Percentiles rank a stretch among this genome's conserved stretches.
Conservation (phyloP, 2,888 invertebrate genomes). For the Dicranocentrus wangi region DNA sequence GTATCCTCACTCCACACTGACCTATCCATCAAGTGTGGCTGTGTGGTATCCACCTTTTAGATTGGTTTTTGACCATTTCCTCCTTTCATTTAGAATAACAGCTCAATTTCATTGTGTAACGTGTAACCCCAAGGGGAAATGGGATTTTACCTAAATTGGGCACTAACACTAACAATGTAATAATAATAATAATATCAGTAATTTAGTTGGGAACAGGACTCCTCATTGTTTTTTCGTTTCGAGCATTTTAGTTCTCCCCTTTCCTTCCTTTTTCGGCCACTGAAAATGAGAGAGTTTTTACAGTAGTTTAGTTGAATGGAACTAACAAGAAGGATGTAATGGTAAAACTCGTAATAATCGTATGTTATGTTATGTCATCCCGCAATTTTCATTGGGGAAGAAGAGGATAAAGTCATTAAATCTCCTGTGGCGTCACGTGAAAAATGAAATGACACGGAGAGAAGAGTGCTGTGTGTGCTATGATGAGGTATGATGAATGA, state of each 20-base stretch:
- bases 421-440: background rate
- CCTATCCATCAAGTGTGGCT: constrained; percentile 33
- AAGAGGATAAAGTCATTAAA: background rate
- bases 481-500: constrained; percentile 5
- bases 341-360: no score
- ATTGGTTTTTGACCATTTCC: constrained; percentile 37
- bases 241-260: background rate
- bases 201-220: background rate
- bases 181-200: background rate
- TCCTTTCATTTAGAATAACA: constrained; percentile 20
- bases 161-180: constrained; percentile 11
- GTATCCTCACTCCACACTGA: constrained; percentile 22
- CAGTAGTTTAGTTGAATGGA: background rate
- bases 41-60: background rate
- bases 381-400: constrained; percentile 14
- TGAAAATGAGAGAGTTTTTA: constrained; percentile 3
- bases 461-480: background rate
- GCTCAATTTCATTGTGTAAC: background rate
- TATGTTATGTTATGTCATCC: constrained; percentile 27
- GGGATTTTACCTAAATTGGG: constrained; percentile 9
- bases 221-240: background rate
- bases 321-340: no score
- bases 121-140: background rate
- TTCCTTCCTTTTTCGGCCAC: constrained; percentile 22
- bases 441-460: constrained; percentile 10